These are phyloP conservation scores for Littorina saxatilis DNA, from an alignment of 1,140 invertebrate genomes.

Conservation along the genomic window DNA sequence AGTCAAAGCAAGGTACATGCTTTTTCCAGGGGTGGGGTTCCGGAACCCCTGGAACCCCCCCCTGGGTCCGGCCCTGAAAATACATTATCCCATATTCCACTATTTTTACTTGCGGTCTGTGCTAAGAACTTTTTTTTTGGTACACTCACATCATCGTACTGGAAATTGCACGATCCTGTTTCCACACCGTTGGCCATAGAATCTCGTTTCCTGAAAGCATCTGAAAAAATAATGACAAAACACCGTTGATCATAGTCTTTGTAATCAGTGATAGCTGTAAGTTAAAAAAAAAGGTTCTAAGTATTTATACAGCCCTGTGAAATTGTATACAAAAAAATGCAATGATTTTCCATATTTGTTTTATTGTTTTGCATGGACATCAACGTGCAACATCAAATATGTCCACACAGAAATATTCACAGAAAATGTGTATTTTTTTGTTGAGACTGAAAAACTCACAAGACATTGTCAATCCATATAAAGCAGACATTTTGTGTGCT, in stretches of 20 bases:
- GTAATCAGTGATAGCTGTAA: not conserved
- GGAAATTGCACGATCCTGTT: conserved; percentile 57
- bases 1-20: too few relatives aligned
- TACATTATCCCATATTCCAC: too few relatives aligned
- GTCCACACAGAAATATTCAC: not conserved
- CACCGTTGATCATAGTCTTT: not conserved
- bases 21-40: too few relatives aligned
- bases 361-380: not conserved
- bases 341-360: not conserved
- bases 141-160: conserved; percentile 72
- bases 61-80: too few relatives aligned
- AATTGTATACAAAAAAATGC: not conserved
- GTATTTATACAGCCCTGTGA: not conserved
- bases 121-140: too few relatives aligned
- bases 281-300: not conserved
- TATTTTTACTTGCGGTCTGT: too few relatives aligned
- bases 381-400: not conserved
- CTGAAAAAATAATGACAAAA: conserved; percentile 47
- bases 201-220: conserved; percentile 67
- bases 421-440: too few relatives aligned
- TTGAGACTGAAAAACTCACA: too few relatives aligned
- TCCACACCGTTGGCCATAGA: conserved; percentile 54
- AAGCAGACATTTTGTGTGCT: too few relatives aligned
- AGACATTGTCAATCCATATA: too few relatives aligned
- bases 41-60: too few relatives aligned